These are phyloP conservation scores for Taurulus bubalis DNA, from an alignment of 2,113 vertebrate species.

Conservation along the genomic window DNA sequence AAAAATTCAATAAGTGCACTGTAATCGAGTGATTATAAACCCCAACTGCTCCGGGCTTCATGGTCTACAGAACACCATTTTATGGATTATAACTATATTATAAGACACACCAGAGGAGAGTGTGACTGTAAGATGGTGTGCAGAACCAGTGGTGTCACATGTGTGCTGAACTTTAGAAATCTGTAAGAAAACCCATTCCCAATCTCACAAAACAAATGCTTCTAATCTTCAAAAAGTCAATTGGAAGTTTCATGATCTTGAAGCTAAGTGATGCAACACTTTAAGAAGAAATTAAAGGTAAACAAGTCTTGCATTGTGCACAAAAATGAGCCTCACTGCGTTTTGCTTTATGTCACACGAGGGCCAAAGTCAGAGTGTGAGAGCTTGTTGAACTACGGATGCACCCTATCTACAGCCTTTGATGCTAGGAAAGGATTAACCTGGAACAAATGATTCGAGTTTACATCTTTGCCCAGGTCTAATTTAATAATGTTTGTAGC, in stretches of 20 bases:
- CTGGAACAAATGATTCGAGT: slow-evolving; percentile 56
- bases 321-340: neutral
- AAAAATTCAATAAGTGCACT: slow-evolving; percentile 23
- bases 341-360: neutral
- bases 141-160: slow-evolving; percentile 1
- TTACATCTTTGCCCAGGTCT: slow-evolving; percentile 38
- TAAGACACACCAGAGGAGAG: slow-evolving; percentile 27
- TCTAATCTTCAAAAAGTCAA: neutral
- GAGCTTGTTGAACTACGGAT: slow-evolving; percentile 23
- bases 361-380: neutral
- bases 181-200: neutral
- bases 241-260: neutral
- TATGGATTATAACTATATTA: slow-evolving; percentile 22
- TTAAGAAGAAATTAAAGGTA: neutral
- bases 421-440: slow-evolving; percentile 39
- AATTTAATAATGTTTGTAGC: slow-evolving; percentile 45
- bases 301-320: neutral
- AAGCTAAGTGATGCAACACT: neutral
- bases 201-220: neutral
- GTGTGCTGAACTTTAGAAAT: neutral
- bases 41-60: slow-evolving; percentile 3
- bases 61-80: slow-evolving; percentile 5
- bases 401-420: slow-evolving; percentile 25
- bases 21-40: slow-evolving; percentile 34
- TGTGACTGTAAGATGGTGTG: neutral